Base-by-base conservation (phyloP, 2,113 vertebrate species). In the Todiramphus saurophagus region DNA sequence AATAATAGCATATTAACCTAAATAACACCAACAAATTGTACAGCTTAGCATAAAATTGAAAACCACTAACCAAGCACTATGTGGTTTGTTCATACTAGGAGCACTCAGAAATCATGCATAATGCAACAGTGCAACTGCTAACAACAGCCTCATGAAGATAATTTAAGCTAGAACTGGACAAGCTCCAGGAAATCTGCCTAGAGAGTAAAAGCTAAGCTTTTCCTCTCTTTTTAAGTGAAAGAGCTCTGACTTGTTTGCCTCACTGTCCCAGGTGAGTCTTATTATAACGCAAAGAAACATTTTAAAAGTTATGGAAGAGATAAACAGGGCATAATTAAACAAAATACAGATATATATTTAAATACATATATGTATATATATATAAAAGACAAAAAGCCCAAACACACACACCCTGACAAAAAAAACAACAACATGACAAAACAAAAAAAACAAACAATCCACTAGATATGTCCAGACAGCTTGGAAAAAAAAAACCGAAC, bases 31-130 rank as follows among this genome's bases (percentile, higher is more conserved):
- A 93, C 94, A 97, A 95, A 93, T 77, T 87, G 68, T 53, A 93
- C 62, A 94, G 83, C 89, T 96, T 96, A 96, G 79, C 81, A 96
- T 92, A 97, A 97, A 96, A 96, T 91, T 93, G 83, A 87, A 97
- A 97, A 51, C 92, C 85, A 68, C 85, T 93, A 87, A 76, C 72
- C 58, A 93, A 95, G 90, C 66, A 93, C 6, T 58, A 24, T 75
- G 67, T 25, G 67, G 79, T 90, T 95, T 96, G 50, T 83, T 95
- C 93, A 75, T 78, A 87, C 21, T 63, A 97, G 72, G 68, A 96
- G 35, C 41, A 94, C 89, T 87, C 87, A 94, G 87, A 39, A 94
- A 78, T 96, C 93, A 96, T 94, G 73, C 88, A 92, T 90, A 96
- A 96, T 85, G 85, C 82, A 98, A 83, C 37, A 83, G 50, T 72